Percentiles rank a stretch among this genome's conserved stretches.
These are phyloP conservation scores for Drosophila pandora DNA, from an alignment of 1,140 invertebrate species.

Conservation along the genomic window DNA sequence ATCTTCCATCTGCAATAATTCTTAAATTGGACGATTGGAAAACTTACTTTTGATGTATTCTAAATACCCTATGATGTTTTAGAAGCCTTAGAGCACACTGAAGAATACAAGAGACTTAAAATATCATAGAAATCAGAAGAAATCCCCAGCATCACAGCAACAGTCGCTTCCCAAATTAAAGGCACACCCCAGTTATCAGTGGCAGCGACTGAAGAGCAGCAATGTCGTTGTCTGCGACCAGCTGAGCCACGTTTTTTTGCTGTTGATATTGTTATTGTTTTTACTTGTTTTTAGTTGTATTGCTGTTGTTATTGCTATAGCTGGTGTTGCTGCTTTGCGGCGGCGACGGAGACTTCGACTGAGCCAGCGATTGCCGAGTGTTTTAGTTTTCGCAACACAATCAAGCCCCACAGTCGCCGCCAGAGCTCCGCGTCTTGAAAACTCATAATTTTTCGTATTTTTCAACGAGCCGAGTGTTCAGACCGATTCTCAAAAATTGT, in stretches of 20 bases:
- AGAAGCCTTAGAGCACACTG: no score
- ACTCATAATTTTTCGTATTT: conserved; percentile 2
- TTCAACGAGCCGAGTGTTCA: conserved; percentile 29
- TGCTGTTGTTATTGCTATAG: neutral
- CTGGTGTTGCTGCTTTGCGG: conserved; percentile 16
- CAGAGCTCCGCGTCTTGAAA: conserved; percentile 2
- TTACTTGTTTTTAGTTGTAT: conserved; percentile 1
- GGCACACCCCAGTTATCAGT: conserved; percentile 19
- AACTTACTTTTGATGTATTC: no score
- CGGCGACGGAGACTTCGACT: conserved; percentile 37
- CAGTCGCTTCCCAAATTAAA: conserved; percentile 23
- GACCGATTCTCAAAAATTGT: conserved; percentile 1
- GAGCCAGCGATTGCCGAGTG: conserved; percentile 43
- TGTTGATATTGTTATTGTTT: conserved; percentile 41
- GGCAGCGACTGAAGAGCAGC: no score
- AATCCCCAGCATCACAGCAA: neutral
- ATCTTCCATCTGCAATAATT: no score
- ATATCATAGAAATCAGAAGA: no score
- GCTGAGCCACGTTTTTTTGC: conserved; percentile 45
- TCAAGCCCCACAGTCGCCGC: conserved; percentile 70
- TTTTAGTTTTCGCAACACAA: conserved; percentile 80
- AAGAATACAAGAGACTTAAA: no score
- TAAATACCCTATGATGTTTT: no score
- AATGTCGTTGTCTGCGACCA: conserved; percentile 13
- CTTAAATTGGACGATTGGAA: no score